Percentiles rank a stretch among this genome's conserved stretches.
These are phyloP conservation scores for Aleadryas rufinucha DNA, from an alignment of 2,113 vertebrate species.

Conservation along the genomic window DNA sequence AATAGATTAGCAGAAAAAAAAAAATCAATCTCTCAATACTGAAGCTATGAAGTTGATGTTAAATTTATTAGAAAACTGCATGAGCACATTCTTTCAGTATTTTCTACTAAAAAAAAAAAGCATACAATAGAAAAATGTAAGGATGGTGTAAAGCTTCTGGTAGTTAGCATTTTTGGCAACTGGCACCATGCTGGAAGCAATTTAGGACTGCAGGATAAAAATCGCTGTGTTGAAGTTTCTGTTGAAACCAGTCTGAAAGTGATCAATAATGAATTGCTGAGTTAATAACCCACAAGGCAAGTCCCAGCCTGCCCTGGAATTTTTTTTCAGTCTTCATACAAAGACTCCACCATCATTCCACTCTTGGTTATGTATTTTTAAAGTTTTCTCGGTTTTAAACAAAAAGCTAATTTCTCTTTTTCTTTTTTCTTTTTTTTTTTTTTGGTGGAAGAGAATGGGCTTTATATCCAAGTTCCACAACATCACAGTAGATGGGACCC, in stretches of 20 bases:
- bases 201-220: not conserved
- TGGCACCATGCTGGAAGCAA: not conserved
- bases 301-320: not conserved
- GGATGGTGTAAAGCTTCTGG: not conserved
- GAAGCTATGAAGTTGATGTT: not conserved
- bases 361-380: not conserved
- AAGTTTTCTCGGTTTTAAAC: not conserved
- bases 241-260: not conserved
- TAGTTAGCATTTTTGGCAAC: not conserved
- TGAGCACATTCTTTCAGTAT: not conserved
- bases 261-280: slow-evolving; percentile 8
- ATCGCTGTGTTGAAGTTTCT: not conserved
- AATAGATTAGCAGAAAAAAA: not conserved
- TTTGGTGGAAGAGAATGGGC: not conserved
- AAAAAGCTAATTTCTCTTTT: not conserved
- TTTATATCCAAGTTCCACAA: not conserved
- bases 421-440: no score
- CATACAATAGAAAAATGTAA: not conserved
- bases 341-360: not conserved
- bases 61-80: not conserved
- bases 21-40: not conserved
- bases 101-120: not conserved
- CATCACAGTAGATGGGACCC: not conserved
- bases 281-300: not conserved
- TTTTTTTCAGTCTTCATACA: not conserved